A percentile compares a stretch with the other conserved stretches of the same genome.
These are phyloP conservation scores for Dromococcyx pavoninus DNA, from an alignment of 2,797 vertebrate species.

Conservation along the genomic window DNA sequence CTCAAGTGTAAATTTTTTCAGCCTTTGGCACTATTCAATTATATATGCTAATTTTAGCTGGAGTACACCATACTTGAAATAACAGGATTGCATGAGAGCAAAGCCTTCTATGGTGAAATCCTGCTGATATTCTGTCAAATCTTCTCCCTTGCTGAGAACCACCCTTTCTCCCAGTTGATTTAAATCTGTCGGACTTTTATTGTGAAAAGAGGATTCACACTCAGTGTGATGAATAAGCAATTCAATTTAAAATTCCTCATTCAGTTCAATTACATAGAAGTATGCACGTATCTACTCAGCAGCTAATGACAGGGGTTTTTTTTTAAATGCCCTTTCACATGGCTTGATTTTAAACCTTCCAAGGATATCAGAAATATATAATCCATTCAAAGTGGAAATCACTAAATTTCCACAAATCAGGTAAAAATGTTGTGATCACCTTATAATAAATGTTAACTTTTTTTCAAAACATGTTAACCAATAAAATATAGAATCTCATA, in stretches of 20 bases:
- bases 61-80: conserved; percentile 22
- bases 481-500: not conserved
- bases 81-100: not conserved
- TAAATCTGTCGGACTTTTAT: not conserved
- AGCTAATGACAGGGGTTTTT: not conserved
- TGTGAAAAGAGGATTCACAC: not conserved
- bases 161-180: not conserved
- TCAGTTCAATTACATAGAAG: not conserved
- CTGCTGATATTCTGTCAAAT: not conserved
- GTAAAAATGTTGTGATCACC: not conserved
- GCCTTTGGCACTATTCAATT: conserved; percentile 54
- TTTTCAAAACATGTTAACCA: not conserved
- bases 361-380: not conserved
- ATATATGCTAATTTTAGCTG: conserved; percentile 29
- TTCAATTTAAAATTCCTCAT: conserved; percentile 20
- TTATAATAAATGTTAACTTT: not conserved
- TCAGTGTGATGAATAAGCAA: conserved; percentile 2
- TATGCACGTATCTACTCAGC: not conserved
- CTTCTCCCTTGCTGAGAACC: not conserved
- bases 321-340: not conserved
- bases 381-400: not conserved
- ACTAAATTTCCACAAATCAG: not conserved
- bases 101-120: not conserved
- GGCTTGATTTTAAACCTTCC: not conserved
- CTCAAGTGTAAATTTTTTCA: conserved; percentile 46